Evolutionary conservation across 2,797 vertebrate species (phyloP).

Genomic region (Smutsia gigantea): DNA sequence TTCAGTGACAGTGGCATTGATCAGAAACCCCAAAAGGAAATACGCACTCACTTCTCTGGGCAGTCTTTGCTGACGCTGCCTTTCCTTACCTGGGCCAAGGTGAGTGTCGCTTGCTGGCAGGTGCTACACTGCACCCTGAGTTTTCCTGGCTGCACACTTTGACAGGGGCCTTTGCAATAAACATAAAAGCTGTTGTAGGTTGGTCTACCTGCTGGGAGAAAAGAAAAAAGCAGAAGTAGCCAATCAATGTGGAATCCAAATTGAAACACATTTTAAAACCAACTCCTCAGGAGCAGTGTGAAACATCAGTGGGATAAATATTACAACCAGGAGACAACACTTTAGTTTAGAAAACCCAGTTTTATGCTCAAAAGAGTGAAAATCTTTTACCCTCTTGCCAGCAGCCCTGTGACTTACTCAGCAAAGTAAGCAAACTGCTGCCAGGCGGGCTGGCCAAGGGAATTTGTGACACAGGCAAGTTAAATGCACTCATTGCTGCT

Average conservation of each 20-base stretch:
- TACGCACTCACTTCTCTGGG: fast-evolving
- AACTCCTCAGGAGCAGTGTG: slow-evolving; percentile 14
- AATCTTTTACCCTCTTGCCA: slow-evolving; percentile 58
- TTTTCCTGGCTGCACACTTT: slow-evolving; percentile 91
- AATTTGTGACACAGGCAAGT: slow-evolving; percentile 53
- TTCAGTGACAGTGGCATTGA: fast-evolving
- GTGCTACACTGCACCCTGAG: slow-evolving; percentile 90
- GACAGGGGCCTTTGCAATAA: slow-evolving; percentile 92
- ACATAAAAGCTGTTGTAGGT: slow-evolving; percentile 92
- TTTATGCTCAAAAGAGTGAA: slow-evolving; percentile 66
- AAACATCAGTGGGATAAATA: slow-evolving; percentile 29
- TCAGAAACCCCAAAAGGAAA: background rate
- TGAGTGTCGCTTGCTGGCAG: slow-evolving; percentile 92
- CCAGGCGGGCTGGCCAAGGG: slow-evolving; percentile 60
- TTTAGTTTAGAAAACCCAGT: slow-evolving; percentile 64
- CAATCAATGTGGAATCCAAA: slow-evolving; percentile 7
- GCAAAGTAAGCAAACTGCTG: slow-evolving; percentile 54
- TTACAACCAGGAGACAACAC: slow-evolving; percentile 18
- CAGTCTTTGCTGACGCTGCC: fast-evolving
- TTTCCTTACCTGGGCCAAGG: slow-evolving; percentile 89
- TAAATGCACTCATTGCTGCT: background rate
- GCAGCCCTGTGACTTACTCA: slow-evolving; percentile 34
- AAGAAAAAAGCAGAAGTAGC: background rate
- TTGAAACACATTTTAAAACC: background rate
- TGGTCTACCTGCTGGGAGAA: slow-evolving; percentile 81